Evolutionary conservation across 2,888 invertebrate species (phyloP), one percentile per base, ranked within the genome.

Genomic region (Rhabditoides inermis): DNA sequence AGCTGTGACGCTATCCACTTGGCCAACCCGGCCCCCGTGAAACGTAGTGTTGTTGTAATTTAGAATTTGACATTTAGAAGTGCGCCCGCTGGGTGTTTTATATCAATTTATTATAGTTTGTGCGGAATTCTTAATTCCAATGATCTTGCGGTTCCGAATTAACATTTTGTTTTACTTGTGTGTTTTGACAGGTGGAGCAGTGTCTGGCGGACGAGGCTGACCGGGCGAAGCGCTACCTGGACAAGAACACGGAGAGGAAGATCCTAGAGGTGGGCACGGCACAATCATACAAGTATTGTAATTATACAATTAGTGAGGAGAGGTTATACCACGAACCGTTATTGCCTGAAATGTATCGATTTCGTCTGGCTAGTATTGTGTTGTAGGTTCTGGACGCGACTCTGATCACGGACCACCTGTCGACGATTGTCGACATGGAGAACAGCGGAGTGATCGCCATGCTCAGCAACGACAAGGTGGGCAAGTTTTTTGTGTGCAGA

Each of bases 391-490:
- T 98, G 46, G 95, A 98, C 80, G 88, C 90, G 77, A 95, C 98
- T 79, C 84, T 99, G 62, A 98, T 99, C 72, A 89, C 90, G 79
- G 88, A 90, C 70, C 95, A 99, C 81, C 95, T 99, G 92, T 88
- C 90, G 79, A 94, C 88, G 12, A 88, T 92, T 74, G 90, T 92
- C 5, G 83, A 84, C 85, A 98, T 99, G 95, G 95, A 95, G 81
- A 95, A 98, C 81, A 92, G 92, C 6, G 98, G 98, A 62, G 94
- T 99, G 59, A 91, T 95, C 49, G 90, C 94, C 79, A 95, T 98
- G 95, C 82, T 98, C 73, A 87, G 88, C 81, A 90, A 94, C 79
- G 89, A 91, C 45, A 54, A 51, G 44, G 54, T 58, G 30, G 42
- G 46, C 4, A 10, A 6, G 22, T 12, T 44, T 44, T 22, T 15